These are phyloP conservation scores for Epirrhoe tristata DNA, from an alignment of 2,888 invertebrate genomes.

Conservation along the genomic window DNA sequence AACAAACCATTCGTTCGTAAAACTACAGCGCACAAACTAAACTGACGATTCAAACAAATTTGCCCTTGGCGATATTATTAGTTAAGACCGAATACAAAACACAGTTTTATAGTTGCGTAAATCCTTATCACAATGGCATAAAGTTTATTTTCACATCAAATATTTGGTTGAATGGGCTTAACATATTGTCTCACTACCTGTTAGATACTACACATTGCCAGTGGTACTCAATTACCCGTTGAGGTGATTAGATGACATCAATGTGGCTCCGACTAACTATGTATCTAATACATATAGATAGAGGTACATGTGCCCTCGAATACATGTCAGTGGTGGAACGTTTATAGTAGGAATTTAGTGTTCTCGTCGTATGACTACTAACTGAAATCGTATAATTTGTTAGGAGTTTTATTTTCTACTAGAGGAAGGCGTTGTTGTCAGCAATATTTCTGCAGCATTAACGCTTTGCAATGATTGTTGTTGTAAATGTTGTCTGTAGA, in stretches of 20 bases:
- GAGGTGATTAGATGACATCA: conserved; percentile 18
- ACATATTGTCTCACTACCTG: not conserved
- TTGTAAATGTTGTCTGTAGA: too few species aligned
- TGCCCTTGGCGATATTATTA: conserved; percentile 27
- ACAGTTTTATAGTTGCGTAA: conserved; percentile 1
- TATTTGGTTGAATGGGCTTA: conserved; percentile 1
- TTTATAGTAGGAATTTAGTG: not conserved
- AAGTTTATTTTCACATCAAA: conserved; percentile 12
- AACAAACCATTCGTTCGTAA: not conserved
- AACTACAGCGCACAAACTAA: conserved; percentile 6
- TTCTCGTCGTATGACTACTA: too few species aligned
- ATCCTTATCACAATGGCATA: conserved; percentile 14
- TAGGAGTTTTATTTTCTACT: too few species aligned
- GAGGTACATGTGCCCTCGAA: not conserved
- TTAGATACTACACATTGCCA: not conserved
- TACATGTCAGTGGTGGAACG: not conserved
- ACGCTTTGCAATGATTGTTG: too few species aligned
- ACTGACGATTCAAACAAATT: conserved; percentile 11
- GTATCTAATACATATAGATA: not conserved
- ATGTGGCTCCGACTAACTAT: not conserved
- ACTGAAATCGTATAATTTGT: too few species aligned
- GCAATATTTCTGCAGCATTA: too few species aligned
- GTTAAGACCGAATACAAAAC: conserved; percentile 5
- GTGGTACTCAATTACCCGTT: conserved; percentile 11
- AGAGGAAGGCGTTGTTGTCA: too few species aligned